Base-by-base conservation (phyloP, 1,140 invertebrate genomes). In the Panagrolaimus sp. region DNA sequence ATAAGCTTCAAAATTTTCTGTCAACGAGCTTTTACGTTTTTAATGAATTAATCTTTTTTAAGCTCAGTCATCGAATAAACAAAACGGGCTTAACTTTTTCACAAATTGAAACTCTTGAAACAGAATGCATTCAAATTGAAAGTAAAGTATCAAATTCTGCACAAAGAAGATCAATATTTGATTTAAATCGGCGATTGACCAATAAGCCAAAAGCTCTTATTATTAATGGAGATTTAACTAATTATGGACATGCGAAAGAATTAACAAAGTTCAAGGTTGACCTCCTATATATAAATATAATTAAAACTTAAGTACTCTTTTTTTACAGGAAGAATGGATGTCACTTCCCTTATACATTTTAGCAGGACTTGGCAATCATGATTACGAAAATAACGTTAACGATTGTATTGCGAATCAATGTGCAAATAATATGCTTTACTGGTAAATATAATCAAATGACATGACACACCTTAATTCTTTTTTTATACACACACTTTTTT, bases 361-460 rank as follows among this genome's bases (percentile, higher is more conserved):
- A 13, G 65, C 68, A 16, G 78, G 78, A 20, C 62, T 79, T 11
- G 78, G 78, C 23, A 79, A 79, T 61, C 78, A 79, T 62, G 78
- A 79, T 46, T 80, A 80, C 66, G 68, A 80, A 51, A 79, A 79
- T 44, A 79, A 79, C 51, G 74, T 79, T 11, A 67, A 79, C 67
- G 78, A 79, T 51, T 79, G 78, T 72, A 67, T 73, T 31, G 64
- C 74, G 7, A 79, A 79, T 44, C 69, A 76, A 31, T 79, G 78
- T 68, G 78, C 74, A n/a, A 69, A 78, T 51, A 70, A 68, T 23
- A 79, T 79, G 78, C 70, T 79, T 16, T 68, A 66, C 25, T 79
- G 77, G 77, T 81, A 53, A 46, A 27, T 62, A 43, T 27, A 57
- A 31, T 66, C 51, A 9, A 11, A 16, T 20, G 11, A 44, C 9